Base-by-base conservation (phyloP, 2,888 invertebrate genomes). In the Pteria penguin region DNA sequence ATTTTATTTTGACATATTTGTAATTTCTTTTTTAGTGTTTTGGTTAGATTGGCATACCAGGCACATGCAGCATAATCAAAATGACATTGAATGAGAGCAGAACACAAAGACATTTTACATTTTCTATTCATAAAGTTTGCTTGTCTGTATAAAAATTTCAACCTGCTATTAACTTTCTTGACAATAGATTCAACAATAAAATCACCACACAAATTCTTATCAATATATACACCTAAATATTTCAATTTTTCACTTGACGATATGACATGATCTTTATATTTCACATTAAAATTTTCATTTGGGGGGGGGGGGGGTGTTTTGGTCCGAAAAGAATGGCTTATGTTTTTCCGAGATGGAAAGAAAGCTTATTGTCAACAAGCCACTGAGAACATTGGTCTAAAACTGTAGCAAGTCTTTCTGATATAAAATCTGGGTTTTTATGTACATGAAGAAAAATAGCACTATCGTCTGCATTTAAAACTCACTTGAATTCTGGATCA, bases 381-480 rank as follows among this genome's bases (percentile, higher is more conserved):
- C 54, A 66, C 18, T 27, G 18, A 29, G 22, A 27, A 14, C 66
- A 66, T 66, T 24, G 18, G 8, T 54, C 26, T 29, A 66, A 54
- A 29, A 66, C 29, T 26, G 8, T 27, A 26, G 54, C 5, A n/a
- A 66, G 31, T 52, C 4, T 66, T 24, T 2, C 52, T 29, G 2
- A 66, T 52, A 8, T 18, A 8, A 2, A 11, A 8, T 27, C 26
- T 11, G 45, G 45, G 14, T 36, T 14, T 36, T 4, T 66, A 8
- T 24, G 52, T 52, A 52, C 36, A 22, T 26, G n/a, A n/a, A n/a
- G n/a, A 36, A 66, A 66, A 54, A 45, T 26, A 54, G 66, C 54
- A 14, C 27, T 66, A 54, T 66, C 54, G 54, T 52, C 66, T 27
- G 66, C 66, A 66, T 66, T 54, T 52, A 66, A 27, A 27, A 66